Evolutionary conservation across 2,888 invertebrate genomes (phyloP).

Genomic region (Yponomeuta malinellus): DNA sequence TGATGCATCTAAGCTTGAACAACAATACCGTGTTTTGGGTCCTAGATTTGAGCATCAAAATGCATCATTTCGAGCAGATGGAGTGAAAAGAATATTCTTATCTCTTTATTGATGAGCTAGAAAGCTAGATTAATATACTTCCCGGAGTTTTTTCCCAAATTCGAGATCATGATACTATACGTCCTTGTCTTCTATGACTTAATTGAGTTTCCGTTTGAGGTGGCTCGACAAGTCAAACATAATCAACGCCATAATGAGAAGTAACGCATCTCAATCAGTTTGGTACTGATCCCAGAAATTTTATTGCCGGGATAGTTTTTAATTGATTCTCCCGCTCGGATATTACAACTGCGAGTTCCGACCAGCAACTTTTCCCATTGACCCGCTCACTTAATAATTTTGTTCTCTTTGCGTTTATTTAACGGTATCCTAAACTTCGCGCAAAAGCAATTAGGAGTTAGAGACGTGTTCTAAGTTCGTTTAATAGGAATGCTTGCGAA

Average conservation of each 20-base stretch:
- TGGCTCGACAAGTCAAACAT: not conserved
- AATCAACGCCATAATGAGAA: not conserved
- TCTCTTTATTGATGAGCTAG: too few species aligned
- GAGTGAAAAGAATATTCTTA: too few species aligned
- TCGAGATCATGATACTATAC: too few species aligned
- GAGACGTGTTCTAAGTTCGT: slow-evolving; percentile 9
- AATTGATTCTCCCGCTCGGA: slow-evolving; percentile 37
- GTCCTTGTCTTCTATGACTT: too few species aligned
- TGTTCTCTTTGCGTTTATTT: slow-evolving; percentile 14
- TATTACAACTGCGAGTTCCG: slow-evolving; percentile 19
- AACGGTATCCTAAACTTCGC: slow-evolving; percentile 8
- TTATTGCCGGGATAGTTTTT: slow-evolving; percentile 36
- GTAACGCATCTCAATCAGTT: not conserved
- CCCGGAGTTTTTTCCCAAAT: too few species aligned
- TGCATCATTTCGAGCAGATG: too few species aligned
- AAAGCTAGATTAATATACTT: too few species aligned
- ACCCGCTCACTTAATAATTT: slow-evolving; percentile 15
- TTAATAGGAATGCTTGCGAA: not conserved
- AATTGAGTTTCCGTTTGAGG: not conserved
- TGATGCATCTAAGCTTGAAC: too few species aligned
- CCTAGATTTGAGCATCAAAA: too few species aligned
- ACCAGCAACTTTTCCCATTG: slow-evolving; percentile 13
- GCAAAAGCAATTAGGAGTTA: slow-evolving; percentile 14
- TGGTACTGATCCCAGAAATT: not conserved
- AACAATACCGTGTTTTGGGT: too few species aligned